Evolutionary conservation across 2,888 invertebrate genomes (phyloP).

Genomic region (Timandra comae): DNA sequence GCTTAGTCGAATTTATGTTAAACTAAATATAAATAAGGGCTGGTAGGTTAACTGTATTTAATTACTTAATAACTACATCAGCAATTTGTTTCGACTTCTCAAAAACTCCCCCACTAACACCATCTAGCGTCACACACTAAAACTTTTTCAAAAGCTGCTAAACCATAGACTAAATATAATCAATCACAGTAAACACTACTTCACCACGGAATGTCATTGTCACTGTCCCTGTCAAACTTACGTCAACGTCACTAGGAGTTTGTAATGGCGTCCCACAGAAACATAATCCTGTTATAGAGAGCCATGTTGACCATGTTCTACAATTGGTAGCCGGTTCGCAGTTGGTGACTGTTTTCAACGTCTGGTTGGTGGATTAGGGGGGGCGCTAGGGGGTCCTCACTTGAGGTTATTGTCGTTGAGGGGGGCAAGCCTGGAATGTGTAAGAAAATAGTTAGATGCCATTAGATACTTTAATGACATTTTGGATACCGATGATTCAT

Average conservation of each 20-base stretch:
- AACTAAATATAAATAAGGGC: too few species aligned
- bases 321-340: slow-evolving; percentile 53
- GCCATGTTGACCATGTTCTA: slow-evolving; percentile 47
- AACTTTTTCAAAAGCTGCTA: too few species aligned
- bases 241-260: slow-evolving; percentile 20
- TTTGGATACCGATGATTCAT: not conserved
- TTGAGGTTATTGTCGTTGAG: slow-evolving; percentile 58
- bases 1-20: too few species aligned
- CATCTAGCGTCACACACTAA: not conserved
- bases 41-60: too few species aligned
- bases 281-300: slow-evolving; percentile 31
- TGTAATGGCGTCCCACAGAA: slow-evolving; percentile 33
- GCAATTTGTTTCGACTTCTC: too few species aligned
- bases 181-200: too few species aligned
- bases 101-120: not conserved
- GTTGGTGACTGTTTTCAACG: slow-evolving; percentile 37
- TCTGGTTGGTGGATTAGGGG: slow-evolving; percentile 53
- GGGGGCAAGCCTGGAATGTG: slow-evolving; percentile 51
- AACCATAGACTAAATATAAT: too few species aligned
- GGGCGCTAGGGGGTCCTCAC: slow-evolving; percentile 59
- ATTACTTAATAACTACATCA: too few species aligned
- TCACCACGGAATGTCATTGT: not conserved
- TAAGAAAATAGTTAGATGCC: too few species aligned
- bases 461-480: too few species aligned
- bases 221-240: not conserved